These are phyloP conservation scores for Sebastes kiyomatsui DNA, from an alignment of 2,797 vertebrate species.

Conservation along the genomic window DNA sequence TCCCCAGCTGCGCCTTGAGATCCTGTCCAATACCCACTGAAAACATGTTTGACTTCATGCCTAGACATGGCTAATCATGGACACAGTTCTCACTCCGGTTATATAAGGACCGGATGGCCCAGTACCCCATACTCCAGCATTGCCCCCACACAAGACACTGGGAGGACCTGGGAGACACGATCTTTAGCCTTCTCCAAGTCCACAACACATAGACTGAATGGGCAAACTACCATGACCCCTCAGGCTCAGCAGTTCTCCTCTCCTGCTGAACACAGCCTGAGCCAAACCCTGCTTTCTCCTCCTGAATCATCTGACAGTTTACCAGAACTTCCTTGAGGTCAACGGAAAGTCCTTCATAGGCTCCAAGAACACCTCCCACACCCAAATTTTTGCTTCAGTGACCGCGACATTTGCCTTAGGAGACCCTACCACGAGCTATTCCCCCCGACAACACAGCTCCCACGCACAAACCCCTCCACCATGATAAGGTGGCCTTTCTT, in stretches of 20 bases:
- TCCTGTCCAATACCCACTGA: too few relatives aligned
- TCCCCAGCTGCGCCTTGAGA: too few relatives aligned
- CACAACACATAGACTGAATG: neutral
- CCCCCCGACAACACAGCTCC: neutral
- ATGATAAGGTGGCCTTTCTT: neutral
- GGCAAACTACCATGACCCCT: neutral
- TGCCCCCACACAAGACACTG: neutral
- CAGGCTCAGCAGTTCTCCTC: neutral
- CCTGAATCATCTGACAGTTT: neutral
- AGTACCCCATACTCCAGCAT: neutral
- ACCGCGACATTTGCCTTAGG: neutral
- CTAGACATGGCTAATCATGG: too few relatives aligned
- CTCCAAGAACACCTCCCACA: neutral
- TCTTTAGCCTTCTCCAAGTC: neutral
- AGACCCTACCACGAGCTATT: neutral
- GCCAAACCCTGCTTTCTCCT: neutral
- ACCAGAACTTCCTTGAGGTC: neutral
- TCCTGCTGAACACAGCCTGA: neutral
- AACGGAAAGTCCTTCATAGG: neutral
- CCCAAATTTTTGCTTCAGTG: neutral
- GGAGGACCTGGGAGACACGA: neutral
- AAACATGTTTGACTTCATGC: too few relatives aligned
- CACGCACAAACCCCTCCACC: neutral
- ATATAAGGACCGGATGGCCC: neutral
- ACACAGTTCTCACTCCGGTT: neutral